Conservation (phyloP, 2,113 vertebrate genomes). For the Protomyctophum bolini region DNA sequence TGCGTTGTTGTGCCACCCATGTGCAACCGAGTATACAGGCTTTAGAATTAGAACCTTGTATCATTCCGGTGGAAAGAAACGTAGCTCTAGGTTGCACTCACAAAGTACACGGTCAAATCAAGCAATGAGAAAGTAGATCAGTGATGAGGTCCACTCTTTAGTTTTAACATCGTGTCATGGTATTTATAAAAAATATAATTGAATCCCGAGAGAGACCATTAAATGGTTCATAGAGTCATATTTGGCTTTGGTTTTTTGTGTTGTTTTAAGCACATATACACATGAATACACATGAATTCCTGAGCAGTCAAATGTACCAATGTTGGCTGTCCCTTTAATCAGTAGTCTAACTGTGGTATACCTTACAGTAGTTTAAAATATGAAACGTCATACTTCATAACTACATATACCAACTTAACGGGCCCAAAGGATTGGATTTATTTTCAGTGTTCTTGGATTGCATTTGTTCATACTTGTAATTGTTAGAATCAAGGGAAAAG, state of each 20-base stretch:
- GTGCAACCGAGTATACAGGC: no score
- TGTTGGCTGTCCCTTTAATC: slow-evolving; percentile 46
- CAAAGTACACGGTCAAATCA: slow-evolving; percentile 52
- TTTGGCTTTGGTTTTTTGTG: slow-evolving; percentile 56
- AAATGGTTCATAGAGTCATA: slow-evolving; percentile 14
- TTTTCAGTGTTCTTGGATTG: background rate
- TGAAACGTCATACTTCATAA: slow-evolving; percentile 43
- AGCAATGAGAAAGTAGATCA: slow-evolving; percentile 61
- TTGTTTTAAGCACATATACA: slow-evolving; percentile 26
- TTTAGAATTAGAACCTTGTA: slow-evolving; percentile 57
- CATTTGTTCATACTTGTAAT: slow-evolving; percentile 15
- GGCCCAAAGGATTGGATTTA: background rate
- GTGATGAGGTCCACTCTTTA: slow-evolving; percentile 60
- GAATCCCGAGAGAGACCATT: slow-evolving; percentile 38
- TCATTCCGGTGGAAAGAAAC: slow-evolving; percentile 47
- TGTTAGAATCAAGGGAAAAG: slow-evolving; percentile 3
- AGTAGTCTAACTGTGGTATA: slow-evolving; percentile 24
- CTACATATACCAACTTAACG: slow-evolving; percentile 4
- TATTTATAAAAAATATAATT: slow-evolving; percentile 30
- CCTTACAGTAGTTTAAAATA: background rate
- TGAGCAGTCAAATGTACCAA: slow-evolving; percentile 55
- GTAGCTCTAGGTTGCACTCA: slow-evolving; percentile 25
- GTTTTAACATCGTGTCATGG: slow-evolving; percentile 38
- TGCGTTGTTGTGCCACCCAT: no score
- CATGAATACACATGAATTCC: slow-evolving; percentile 35